Base-by-base conservation (phyloP, 2,113 vertebrate genomes). In the Theristicus caerulescens region DNA sequence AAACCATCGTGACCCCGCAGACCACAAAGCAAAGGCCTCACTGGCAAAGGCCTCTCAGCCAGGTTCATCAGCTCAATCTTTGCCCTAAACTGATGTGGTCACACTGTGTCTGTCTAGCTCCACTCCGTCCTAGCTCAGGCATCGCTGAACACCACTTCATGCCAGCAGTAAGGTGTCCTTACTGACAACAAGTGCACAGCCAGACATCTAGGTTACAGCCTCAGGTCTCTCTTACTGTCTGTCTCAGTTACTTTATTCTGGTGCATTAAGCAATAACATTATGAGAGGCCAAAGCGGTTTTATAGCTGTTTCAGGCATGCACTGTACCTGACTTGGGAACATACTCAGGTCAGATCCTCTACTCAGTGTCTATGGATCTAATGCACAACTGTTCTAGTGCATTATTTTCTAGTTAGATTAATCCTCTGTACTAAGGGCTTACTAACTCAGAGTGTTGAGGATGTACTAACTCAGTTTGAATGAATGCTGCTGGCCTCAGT, bases 331-430 rank as follows among this genome's bases (percentile, higher is more conserved):
- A 29, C 52, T 40, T 47, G 40, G 76, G 34, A 90, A 40, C 27
- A 22, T 12, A 17, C 20, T 42, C 34, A 36, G 34, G 21, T 69
- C 44, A 32, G 42, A 62, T 40, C 25, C 58, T 14, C 14, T 7
- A 46, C 11, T 51, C 57, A 10, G 65, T 26, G 36, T 46, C 64
- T 47, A 14, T 8, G 6, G 58, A 55, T 49, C 24, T 32, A n/a
- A 83, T 7, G 34, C 31, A 25, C 0, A 1, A 51, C 36, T 20
- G 22, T 29, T 51, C 20, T 51, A 46, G 22, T 1, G 1, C 20
- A 9, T 62, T 61, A 38, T 61, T 61, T 61, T 67, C 58, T 52
- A 49, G 21, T 42, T 67, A 26, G 15, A 40, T 32, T n/a, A 51
- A 77, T 61, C 31, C 42, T 27, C 31, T 40, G 27, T 40, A 44